Conservation (phyloP, 2,113 vertebrate species). For the Elanoides forficatus region DNA sequence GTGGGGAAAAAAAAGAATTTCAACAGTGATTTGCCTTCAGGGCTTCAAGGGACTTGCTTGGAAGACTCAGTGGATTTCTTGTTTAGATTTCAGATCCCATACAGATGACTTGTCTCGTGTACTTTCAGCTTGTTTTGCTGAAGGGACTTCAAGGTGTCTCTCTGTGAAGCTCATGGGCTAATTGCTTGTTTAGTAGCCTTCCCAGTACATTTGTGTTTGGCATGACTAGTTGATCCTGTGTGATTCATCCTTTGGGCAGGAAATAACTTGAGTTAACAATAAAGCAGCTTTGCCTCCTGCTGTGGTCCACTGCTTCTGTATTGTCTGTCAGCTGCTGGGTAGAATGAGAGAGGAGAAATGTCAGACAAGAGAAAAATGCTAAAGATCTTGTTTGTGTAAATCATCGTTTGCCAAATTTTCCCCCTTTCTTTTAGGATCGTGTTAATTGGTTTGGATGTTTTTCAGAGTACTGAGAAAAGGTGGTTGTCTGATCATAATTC, state of each 20-base stretch:
- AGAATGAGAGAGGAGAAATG: background rate
- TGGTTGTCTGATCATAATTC: background rate
- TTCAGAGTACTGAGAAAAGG: background rate
- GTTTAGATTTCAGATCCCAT: background rate
- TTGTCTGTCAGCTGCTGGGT: background rate
- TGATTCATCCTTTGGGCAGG: constrained; percentile 41
- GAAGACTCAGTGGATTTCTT: background rate
- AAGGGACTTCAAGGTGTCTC: background rate
- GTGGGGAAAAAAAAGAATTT: rapidly evolving
- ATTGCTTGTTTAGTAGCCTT: background rate
- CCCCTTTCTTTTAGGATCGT: background rate
- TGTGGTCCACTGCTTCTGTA: background rate
- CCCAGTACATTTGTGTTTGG: background rate
- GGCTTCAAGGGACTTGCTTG: background rate
- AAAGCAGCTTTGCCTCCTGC: constrained; percentile 8
- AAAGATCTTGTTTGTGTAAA: background rate
- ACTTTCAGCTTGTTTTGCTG: background rate
- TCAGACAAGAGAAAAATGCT: background rate
- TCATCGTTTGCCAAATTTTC: background rate
- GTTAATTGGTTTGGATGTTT: background rate
- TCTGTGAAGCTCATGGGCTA: background rate
- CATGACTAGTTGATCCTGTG: background rate
- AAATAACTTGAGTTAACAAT: background rate
- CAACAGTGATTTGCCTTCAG: background rate
- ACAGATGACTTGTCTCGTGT: background rate